Base-by-base conservation (phyloP, 1,140 invertebrate species). In the Aricia agestis region DNA sequence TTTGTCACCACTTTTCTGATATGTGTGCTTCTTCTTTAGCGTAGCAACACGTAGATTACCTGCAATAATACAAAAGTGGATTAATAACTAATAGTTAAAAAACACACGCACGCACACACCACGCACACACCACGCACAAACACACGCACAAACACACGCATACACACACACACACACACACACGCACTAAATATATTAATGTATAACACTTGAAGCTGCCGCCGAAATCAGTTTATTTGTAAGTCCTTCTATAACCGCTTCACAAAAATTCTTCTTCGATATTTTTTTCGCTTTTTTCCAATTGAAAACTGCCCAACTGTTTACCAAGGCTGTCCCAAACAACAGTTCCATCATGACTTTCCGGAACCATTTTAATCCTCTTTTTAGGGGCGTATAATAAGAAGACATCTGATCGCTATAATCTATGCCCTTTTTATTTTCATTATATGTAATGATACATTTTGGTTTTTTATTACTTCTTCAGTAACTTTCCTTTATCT, bases 311-410 rank as follows among this genome's bases (percentile, higher is more conserved):
- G 57, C 19, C 67, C 67, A 68, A 3, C 15, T 41, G 10, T 68
- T 68, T 19, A 85, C 74, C 58, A 85, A 32, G 4, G 76, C 72
- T 67, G 77, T 83, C 15, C 80, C 82, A 67, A 82, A 74, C 19
- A 87, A 65, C 1, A 85, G 68, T 73, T 85, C 76, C 70, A 86
- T 70, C 9, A 74, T 79, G 52, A 86, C 58, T 73, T 89, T 89
- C 59, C 80, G 65, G 58, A 81, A 87, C 85, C 82, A 87, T 32
- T 86, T 85, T 31, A 86, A 57, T 66, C 76, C 74, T 78, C 77
- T 78, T 70, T 80, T 74, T 25, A 86, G 74, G 42, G 77, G 76
- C 13, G 80, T 74, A 69, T 80, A 74, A 78, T 91, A 88, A 2
- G 57, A 59, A 2, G n/a, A n/a, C n/a, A n/a, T n/a, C n/a, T n/a